These are phyloP conservation scores for Scaptomyza parva DNA, from an alignment of 2,888 invertebrate species.

Conservation along the genomic window DNA sequence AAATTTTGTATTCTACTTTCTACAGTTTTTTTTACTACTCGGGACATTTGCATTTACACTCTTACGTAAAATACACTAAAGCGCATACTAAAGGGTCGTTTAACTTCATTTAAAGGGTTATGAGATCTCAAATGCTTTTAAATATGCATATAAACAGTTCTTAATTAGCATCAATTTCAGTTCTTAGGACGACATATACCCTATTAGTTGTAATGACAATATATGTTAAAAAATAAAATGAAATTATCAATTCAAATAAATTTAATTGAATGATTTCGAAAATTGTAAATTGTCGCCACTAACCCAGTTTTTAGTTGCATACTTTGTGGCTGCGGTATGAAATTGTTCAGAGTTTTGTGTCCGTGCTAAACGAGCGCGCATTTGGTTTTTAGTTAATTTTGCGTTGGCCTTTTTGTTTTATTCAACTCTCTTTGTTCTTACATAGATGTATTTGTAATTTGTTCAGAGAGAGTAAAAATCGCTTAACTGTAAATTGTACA, in stretches of 20 bases:
- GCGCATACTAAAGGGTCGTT: background rate
- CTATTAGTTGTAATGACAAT: too few relatives aligned
- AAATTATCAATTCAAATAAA: too few relatives aligned
- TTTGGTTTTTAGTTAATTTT: conserved; percentile 41
- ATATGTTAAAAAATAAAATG: too few relatives aligned
- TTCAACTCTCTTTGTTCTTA: conserved; percentile 8
- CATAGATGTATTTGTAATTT: background rate
- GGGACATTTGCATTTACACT: conserved; percentile 17
- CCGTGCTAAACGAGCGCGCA: conserved; percentile 59
- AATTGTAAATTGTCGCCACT: background rate
- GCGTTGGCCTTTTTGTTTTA: conserved; percentile 25
- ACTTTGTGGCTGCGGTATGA: conserved; percentile 55
- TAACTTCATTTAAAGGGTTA: too few relatives aligned
- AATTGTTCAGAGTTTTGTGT: conserved; percentile 55
- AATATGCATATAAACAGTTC: background rate
- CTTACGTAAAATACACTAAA: conserved; percentile 7
- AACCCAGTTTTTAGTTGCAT: conserved; percentile 47
- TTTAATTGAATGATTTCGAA: background rate
- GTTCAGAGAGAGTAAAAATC: background rate
- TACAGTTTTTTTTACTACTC: background rate
- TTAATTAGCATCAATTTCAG: background rate
- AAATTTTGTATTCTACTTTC: conserved; percentile 17
- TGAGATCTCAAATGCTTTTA: too few relatives aligned
- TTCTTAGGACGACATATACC: too few relatives aligned
- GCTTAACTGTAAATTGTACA: conserved; percentile 16